phyloP scores from a whole-genome alignment of 2,888 invertebrate genomes.

The Drosophila yooni region DNA sequence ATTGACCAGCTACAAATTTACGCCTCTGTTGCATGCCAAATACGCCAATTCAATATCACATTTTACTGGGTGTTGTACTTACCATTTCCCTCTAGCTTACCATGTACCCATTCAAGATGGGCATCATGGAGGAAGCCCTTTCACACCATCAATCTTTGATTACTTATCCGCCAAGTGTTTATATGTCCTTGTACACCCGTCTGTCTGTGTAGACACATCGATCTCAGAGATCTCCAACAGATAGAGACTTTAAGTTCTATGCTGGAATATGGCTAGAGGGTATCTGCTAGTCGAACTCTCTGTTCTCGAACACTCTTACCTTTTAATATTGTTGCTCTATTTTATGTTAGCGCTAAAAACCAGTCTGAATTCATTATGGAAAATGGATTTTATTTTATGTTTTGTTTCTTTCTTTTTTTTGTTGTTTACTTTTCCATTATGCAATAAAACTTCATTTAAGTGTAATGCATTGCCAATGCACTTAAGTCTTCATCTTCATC shows the following conservation, averaged over 20 bases:
- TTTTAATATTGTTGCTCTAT: background rate
- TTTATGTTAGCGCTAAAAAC: constrained; percentile 1
- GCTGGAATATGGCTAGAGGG: background rate
- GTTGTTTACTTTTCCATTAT: background rate
- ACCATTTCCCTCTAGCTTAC: background rate
- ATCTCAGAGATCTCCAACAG: background rate
- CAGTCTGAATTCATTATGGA: background rate
- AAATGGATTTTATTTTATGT: background rate
- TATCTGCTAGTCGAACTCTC: background rate
- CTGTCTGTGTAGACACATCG: too few relatives aligned
- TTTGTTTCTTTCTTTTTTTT: background rate
- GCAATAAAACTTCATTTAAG: background rate
- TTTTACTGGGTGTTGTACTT: background rate
- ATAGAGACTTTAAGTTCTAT: background rate
- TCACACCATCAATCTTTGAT: background rate
- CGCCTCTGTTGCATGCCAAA: constrained; percentile 10
- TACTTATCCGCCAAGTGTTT: background rate
- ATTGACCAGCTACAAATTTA: constrained; percentile 36
- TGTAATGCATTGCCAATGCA: background rate
- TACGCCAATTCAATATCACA: constrained; percentile 3
- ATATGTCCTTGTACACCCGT: background rate
- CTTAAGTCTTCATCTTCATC: background rate
- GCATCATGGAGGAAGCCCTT: background rate
- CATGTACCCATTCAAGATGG: background rate
- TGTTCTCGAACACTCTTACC: background rate